These are phyloP conservation scores for Trichogramma pretiosum DNA, from an alignment of 1,140 invertebrate genomes.

Conservation along the genomic window DNA sequence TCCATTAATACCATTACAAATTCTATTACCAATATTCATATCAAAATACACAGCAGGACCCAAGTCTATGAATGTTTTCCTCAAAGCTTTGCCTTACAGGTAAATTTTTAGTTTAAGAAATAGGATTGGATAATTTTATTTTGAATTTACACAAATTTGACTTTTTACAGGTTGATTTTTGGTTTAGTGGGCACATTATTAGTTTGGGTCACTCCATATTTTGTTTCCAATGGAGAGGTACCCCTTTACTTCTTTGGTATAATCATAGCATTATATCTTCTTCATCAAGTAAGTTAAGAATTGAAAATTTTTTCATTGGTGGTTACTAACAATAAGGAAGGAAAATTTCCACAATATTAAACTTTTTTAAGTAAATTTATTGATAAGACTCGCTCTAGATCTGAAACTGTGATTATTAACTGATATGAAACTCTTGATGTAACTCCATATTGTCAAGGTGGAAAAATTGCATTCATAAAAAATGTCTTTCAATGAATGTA, in stretches of 20 bases:
- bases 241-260: constrained; percentile 73
- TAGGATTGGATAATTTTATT: background rate
- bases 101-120: constrained; percentile 28
- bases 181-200: constrained; percentile 74
- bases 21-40: constrained; percentile 83
- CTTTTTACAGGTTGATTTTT: constrained; percentile 61
- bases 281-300: constrained; percentile 73
- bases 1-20: constrained; percentile 89
- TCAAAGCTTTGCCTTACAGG: constrained; percentile 83
- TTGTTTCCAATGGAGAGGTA: constrained; percentile 57
- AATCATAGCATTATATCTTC: constrained; percentile 68
- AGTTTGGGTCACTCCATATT: constrained; percentile 74
- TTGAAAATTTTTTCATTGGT: background rate
- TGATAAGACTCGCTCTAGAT: too few relatives aligned
- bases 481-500: too few relatives aligned
- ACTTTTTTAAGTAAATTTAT: too few relatives aligned
- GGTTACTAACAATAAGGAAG: too few relatives aligned
- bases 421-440: too few relatives aligned
- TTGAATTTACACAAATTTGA: constrained; percentile 10
- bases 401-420: too few relatives aligned
- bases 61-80: constrained; percentile 77
- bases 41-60: constrained; percentile 80
- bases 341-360: too few relatives aligned
- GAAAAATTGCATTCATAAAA: too few relatives aligned
- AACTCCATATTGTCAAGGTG: too few relatives aligned